Evolutionary conservation across 2,888 invertebrate species (phyloP).

Genomic region (Acrocyrtus sp.): DNA sequence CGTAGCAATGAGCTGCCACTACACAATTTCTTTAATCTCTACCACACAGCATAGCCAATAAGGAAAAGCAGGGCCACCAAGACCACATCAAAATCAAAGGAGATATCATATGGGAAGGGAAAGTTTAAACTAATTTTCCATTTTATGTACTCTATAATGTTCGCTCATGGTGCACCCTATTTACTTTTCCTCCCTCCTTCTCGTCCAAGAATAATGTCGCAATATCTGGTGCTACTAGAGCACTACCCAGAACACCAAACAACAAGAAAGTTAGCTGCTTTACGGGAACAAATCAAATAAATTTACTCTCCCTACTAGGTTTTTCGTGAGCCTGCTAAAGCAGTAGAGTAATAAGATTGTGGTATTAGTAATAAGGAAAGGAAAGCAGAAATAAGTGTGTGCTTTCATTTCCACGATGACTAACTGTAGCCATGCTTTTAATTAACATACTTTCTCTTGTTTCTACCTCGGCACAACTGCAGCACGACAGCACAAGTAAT

Average conservation of each 20-base stretch:
- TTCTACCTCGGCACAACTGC: no score
- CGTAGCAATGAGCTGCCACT: conserved; percentile 19
- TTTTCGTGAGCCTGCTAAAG: no score
- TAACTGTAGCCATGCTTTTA: conserved; percentile 25
- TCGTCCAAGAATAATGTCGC: not conserved
- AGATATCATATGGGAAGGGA: conserved; percentile 19
- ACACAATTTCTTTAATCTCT: not conserved
- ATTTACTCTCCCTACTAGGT: not conserved
- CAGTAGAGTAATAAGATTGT: not conserved
- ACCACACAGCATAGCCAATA: not conserved
- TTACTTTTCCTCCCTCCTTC: not conserved
- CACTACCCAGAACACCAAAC: not conserved
- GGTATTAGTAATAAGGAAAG: not conserved
- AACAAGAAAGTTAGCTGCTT: no score
- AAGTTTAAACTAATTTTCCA: conserved; percentile 49
- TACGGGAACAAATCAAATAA: conserved; percentile 27
- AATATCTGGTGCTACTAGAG: not conserved
- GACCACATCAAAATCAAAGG: conserved; percentile 11
- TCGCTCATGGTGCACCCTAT: not conserved
- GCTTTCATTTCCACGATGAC: not conserved
- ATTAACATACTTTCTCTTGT: conserved; percentile 26
- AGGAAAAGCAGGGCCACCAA: not conserved
- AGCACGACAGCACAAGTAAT: not conserved
- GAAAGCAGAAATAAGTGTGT: not conserved
- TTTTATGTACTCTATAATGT: conserved; percentile 24